Evolutionary conservation across 2,888 invertebrate genomes (phyloP).

Genomic region (Artemia sp.): DNA sequence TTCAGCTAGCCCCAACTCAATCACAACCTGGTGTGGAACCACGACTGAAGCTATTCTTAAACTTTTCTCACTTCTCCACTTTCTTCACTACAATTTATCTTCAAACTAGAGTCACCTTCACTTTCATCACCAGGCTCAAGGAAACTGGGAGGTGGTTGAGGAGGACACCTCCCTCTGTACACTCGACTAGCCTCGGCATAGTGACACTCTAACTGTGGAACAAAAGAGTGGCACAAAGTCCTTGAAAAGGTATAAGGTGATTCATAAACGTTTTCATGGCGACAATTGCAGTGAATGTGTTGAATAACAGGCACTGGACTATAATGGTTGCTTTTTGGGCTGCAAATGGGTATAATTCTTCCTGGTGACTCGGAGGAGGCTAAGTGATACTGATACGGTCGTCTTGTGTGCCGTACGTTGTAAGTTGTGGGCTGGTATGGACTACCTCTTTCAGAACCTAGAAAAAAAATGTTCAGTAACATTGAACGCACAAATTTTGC

Average conservation of each 20-base stretch:
- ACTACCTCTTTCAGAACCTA: neutral
- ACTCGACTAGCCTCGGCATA: slow-evolving; percentile 1
- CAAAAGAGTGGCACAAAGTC: neutral
- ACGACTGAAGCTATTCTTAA: too few relatives aligned
- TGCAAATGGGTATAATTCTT: neutral
- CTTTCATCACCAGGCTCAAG: neutral
- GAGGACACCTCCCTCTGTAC: slow-evolving; percentile 10
- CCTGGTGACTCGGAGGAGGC: neutral
- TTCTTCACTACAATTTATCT: too few relatives aligned
- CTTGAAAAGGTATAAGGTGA: neutral
- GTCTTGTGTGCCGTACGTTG: neutral
- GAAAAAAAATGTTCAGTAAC: too few relatives aligned
- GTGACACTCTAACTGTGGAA: neutral
- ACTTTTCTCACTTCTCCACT: too few relatives aligned
- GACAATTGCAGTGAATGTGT: slow-evolving; percentile 5
- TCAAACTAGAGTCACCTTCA: too few relatives aligned
- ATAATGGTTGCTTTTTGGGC: slow-evolving; percentile 1
- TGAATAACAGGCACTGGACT: slow-evolving; percentile 11
- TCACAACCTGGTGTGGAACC: too few relatives aligned
- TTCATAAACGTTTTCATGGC: slow-evolving; percentile 9
- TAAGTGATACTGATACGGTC: slow-evolving; percentile 1
- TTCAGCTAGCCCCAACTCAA: too few relatives aligned
- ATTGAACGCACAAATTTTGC: too few relatives aligned
- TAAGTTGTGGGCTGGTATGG: slow-evolving; percentile 10
- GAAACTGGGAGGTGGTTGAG: slow-evolving; percentile 8